Conservation (phyloP, 2,797 vertebrate genomes). For the Gila robusta region DNA sequence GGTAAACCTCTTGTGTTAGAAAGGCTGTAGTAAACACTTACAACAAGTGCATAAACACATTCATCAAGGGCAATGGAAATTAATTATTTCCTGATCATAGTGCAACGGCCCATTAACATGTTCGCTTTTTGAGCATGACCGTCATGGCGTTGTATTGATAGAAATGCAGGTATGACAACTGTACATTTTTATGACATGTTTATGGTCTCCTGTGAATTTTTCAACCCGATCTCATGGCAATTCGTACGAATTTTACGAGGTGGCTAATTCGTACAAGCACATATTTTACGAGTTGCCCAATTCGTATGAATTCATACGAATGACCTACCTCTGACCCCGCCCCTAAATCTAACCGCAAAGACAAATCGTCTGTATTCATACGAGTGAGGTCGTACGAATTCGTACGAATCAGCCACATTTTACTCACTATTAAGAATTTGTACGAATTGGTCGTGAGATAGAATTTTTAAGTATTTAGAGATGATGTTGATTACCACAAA, state of each 20-base stretch:
- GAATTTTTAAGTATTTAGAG: not conserved
- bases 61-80: not conserved
- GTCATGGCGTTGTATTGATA: not conserved
- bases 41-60: not conserved
- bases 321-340: no score
- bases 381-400: no score
- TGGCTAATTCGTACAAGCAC: no score
- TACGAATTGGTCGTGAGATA: no score
- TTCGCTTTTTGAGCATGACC: not conserved
- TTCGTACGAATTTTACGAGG: no score
- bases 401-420: no score
- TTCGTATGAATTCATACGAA: no score
- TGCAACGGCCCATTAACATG: not conserved
- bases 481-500: not conserved
- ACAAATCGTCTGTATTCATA: no score
- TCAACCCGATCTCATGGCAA: no score
- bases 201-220: not conserved
- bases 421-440: no score
- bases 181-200: not conserved
- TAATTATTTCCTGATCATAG: not conserved
- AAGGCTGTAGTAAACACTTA: slow-evolving; percentile 3
- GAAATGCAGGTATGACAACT: not conserved
- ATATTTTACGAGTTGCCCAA: no score
- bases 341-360: no score
- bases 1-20: not conserved